Percentiles rank a stretch among this genome's conserved stretches.
phyloP scores from a whole-genome alignment of 2,888 invertebrate genomes.

The Tinea pellionella region DNA sequence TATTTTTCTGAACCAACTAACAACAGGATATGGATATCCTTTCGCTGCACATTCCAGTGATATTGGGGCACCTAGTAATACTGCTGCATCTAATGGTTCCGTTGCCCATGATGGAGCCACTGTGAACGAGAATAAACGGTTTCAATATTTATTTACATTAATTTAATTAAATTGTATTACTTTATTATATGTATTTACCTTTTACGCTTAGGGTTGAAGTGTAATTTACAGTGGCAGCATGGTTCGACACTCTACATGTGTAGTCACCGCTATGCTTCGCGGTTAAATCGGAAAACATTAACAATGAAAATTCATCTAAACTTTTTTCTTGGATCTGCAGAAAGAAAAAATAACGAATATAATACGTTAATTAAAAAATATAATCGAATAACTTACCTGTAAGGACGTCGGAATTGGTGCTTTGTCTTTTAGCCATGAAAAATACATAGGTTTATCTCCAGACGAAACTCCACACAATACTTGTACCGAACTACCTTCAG shows the following conservation, averaged over 20 bases:
- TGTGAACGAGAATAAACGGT: constrained; percentile 29
- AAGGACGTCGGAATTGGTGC: constrained; percentile 69
- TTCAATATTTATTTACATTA: not conserved
- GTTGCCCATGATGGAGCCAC: constrained; percentile 79
- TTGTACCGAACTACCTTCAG: constrained; percentile 84
- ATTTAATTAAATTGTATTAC: not conserved
- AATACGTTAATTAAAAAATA: not conserved
- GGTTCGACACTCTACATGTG: constrained; percentile 77
- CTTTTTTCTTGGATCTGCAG: constrained; percentile 74
- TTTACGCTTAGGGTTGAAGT: constrained; percentile 76
- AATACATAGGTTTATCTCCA: constrained; percentile 76
- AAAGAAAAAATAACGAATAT: not conserved
- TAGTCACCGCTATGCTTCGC: constrained; percentile 76
- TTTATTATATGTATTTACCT: constrained; percentile 46
- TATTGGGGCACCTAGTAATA: constrained; percentile 76
- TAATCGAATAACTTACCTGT: constrained; percentile 50
- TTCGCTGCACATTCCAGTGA: constrained; percentile 78
- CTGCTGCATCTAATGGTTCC: constrained; percentile 77
- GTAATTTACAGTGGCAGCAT: constrained; percentile 74
- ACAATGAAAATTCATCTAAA: constrained; percentile 75
- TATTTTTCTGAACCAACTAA: constrained; percentile 74
- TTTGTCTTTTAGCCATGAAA: constrained; percentile 76
- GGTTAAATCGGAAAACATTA: constrained; percentile 75
- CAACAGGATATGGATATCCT: constrained; percentile 77
- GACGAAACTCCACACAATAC: constrained; percentile 83